A percentile compares a stretch with the other conserved stretches of the same genome.
Evolutionary conservation across 2,113 vertebrate genomes (phyloP).

Genomic region (Stegastes partitus): DNA sequence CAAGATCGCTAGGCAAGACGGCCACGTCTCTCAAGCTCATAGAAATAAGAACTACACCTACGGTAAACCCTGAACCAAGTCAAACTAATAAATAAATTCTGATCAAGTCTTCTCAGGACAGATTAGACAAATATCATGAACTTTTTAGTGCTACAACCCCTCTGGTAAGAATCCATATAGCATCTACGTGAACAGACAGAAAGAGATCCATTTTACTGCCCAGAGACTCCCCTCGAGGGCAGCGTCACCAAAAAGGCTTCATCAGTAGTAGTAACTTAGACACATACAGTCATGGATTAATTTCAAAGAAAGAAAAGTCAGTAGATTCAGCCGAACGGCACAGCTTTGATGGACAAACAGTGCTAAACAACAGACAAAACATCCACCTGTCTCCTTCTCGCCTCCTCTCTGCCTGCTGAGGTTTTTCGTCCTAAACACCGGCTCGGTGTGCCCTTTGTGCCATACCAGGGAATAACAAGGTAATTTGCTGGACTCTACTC

Average conservation of each 20-base stretch:
- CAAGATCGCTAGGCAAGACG: conserved; percentile 70
- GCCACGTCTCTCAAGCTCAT: conserved; percentile 66
- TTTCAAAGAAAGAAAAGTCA: conserved; percentile 50
- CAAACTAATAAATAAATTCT: conserved; percentile 87
- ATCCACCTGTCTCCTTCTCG: conserved; percentile 23
- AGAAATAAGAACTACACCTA: conserved; percentile 72
- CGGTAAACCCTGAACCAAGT: conserved; percentile 86
- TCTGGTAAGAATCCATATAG: conserved; percentile 56
- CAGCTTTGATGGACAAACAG: conserved; percentile 38
- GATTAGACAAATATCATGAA: conserved; percentile 80
- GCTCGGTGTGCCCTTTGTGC: conserved; percentile 19
- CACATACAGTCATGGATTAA: conserved; percentile 49
- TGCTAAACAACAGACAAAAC: not conserved
- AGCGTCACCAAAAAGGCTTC: conserved; percentile 51
- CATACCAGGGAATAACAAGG: conserved; percentile 64
- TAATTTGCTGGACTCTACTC: conserved; percentile 20
- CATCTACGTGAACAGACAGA: conserved; percentile 40
- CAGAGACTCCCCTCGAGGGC: conserved; percentile 25
- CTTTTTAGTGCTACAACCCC: conserved; percentile 78
- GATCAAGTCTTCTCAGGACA: conserved; percentile 90
- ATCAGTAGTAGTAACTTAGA: conserved; percentile 78
- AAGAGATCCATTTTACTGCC: conserved; percentile 13
- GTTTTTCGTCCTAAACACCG: conserved; percentile 15
- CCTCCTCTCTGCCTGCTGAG: conserved; percentile 30
- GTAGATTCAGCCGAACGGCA: conserved; percentile 49